phyloP scores from a whole-genome alignment of 2,797 vertebrate species.

The Lepilemur ruficaudatus region DNA sequence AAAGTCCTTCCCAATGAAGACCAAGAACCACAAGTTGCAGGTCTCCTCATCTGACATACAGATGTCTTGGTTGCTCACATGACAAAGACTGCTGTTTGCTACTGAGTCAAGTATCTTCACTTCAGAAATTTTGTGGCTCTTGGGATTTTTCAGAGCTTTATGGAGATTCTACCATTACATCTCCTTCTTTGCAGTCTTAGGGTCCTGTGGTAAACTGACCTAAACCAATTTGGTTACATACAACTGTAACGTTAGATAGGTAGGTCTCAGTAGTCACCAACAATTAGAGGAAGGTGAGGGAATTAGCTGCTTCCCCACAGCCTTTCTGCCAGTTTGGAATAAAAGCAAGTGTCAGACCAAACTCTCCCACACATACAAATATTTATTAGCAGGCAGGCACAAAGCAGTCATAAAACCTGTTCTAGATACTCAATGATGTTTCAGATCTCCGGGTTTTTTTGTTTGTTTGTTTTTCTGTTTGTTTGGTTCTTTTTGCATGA shows the following conservation, averaged over 20 bases:
- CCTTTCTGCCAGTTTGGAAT: not conserved
- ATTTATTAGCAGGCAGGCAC: not conserved
- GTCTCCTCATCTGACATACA: not conserved
- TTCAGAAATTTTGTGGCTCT: not conserved
- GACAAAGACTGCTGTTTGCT: not conserved
- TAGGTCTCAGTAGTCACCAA: not conserved
- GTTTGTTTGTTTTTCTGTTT: not conserved
- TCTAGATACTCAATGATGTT: not conserved
- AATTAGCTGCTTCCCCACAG: not conserved
- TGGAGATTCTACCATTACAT: not conserved
- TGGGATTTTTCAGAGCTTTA: not conserved
- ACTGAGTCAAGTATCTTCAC: not conserved
- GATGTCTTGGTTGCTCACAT: not conserved
- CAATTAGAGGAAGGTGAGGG: not conserved
- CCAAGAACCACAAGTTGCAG: not conserved
- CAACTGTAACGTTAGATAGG: not conserved
- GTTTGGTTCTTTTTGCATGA: not conserved
- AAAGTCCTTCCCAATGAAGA: not conserved
- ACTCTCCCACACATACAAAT: not conserved
- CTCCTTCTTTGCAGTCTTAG: not conserved
- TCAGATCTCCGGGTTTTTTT: not conserved
- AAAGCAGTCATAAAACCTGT: conserved; percentile 25
- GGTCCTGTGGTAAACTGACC: not conserved
- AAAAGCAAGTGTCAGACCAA: not conserved
- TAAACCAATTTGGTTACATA: not conserved